phyloP scores from a whole-genome alignment of 2,888 invertebrate species.

The Hydropsyche betteni region DNA sequence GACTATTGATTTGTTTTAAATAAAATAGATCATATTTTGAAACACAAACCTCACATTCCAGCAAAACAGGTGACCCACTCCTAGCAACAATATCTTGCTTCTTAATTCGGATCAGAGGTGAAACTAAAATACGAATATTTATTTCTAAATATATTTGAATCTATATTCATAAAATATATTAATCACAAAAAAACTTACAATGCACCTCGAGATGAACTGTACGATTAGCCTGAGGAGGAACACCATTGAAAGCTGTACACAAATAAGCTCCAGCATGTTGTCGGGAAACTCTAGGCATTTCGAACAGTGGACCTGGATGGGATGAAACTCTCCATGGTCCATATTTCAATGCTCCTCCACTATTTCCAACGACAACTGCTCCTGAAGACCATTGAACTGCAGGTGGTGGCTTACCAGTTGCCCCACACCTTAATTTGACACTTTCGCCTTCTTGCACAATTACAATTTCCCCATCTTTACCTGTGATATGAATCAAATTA shows the following conservation, averaged over 20 bases:
- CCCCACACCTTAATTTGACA: constrained; percentile 82
- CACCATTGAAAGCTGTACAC: constrained; percentile 85
- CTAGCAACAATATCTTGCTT: constrained; percentile 78
- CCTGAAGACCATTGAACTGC: constrained; percentile 74
- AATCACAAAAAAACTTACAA: constrained; percentile 71
- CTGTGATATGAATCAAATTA: neutral
- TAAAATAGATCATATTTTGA: neutral
- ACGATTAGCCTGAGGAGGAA: constrained; percentile 82
- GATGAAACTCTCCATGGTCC: constrained; percentile 71
- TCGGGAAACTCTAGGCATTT: constrained; percentile 73
- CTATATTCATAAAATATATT: neutral
- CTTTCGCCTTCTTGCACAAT: constrained; percentile 84
- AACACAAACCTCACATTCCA: constrained; percentile 77
- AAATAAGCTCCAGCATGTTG: constrained; percentile 81
- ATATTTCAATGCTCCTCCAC: constrained; percentile 64
- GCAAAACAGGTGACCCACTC: constrained; percentile 73
- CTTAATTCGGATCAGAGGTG: constrained; percentile 83
- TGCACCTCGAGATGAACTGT: constrained; percentile 87
- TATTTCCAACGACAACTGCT: constrained; percentile 66
- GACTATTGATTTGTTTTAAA: neutral
- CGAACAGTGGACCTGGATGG: constrained; percentile 79
- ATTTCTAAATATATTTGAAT: neutral
- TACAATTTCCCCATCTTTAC: constrained; percentile 62
- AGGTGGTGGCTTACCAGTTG: constrained; percentile 81
- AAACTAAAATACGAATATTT: constrained; percentile 66